These are phyloP conservation scores for Dysmachus trigonus DNA, from an alignment of 2,888 invertebrate species.

Conservation along the genomic window DNA sequence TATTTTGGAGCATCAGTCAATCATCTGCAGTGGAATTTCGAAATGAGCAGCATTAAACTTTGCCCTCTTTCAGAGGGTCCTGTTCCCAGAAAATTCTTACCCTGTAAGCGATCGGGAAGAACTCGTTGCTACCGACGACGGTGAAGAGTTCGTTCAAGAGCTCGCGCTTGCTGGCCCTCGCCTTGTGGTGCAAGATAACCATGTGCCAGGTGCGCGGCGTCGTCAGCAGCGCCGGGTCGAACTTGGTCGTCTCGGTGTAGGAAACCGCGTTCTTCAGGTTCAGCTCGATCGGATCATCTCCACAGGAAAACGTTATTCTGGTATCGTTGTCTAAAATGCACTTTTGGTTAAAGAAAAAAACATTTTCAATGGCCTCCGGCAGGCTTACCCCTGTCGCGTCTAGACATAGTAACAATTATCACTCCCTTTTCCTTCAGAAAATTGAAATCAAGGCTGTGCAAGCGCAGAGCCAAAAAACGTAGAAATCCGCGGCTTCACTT, in stretches of 20 bases:
- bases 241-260: neutral
- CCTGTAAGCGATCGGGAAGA: conserved; percentile 47
- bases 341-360: no score
- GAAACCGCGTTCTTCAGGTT: neutral
- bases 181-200: conserved; percentile 25
- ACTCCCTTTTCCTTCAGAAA: neutral
- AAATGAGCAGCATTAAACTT: no score
- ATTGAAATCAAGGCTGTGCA: no score
- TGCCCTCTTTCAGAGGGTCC: no score
- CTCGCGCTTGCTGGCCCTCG: conserved; percentile 9
- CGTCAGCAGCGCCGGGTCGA: neutral
- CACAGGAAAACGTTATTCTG: neutral
- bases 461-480: no score
- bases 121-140: conserved; percentile 37
- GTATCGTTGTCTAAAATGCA: neutral
- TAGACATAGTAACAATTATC: no score
- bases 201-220: conserved; percentile 33
- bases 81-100: conserved; percentile 8
- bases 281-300: conserved; percentile 24
- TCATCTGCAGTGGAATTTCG: no score
- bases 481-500: no score
- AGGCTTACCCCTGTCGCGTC: no score
- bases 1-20: no score
- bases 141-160: conserved; percentile 43
- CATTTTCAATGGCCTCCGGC: no score